phyloP scores from a whole-genome alignment of 2,113 vertebrate genomes.

The Eulemur rufifrons region DNA sequence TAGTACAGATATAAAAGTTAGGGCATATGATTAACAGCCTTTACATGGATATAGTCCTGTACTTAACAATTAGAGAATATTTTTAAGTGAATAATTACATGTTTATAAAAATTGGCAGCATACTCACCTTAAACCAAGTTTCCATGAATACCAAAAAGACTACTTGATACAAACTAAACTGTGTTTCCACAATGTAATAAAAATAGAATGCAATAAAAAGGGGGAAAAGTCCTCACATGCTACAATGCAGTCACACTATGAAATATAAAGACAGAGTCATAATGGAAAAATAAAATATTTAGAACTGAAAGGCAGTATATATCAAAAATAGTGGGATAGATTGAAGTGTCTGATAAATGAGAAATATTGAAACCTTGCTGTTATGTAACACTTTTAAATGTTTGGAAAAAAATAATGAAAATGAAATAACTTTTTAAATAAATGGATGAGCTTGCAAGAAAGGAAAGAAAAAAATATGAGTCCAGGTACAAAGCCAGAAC shows the following conservation, averaged over 20 bases:
- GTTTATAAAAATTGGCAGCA: constrained; percentile 17
- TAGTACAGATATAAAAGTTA: neutral
- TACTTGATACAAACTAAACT: neutral
- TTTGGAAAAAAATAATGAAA: constrained; percentile 35
- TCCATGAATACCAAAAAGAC: neutral
- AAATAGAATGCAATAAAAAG: neutral
- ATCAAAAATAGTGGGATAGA: neutral
- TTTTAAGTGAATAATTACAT: constrained; percentile 8
- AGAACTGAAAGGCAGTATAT: neutral
- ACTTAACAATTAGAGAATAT: neutral
- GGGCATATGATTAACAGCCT: neutral
- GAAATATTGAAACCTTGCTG: neutral
- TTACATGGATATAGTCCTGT: neutral
- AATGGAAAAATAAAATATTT: constrained; percentile 6
- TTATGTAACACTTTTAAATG: neutral
- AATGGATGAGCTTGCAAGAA: neutral
- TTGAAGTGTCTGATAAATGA: neutral
- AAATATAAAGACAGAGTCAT: constrained; percentile 18
- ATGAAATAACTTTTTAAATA: constrained; percentile 17
- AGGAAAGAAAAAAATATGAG: neutral
- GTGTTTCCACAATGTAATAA: neutral
- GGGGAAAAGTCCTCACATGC: neutral
- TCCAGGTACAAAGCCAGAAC: neutral
- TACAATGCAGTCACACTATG: neutral
- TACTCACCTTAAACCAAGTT: neutral